Evolutionary conservation across 1,140 invertebrate species (phyloP).

Genomic region (Macrosteles quadrilineatus): DNA sequence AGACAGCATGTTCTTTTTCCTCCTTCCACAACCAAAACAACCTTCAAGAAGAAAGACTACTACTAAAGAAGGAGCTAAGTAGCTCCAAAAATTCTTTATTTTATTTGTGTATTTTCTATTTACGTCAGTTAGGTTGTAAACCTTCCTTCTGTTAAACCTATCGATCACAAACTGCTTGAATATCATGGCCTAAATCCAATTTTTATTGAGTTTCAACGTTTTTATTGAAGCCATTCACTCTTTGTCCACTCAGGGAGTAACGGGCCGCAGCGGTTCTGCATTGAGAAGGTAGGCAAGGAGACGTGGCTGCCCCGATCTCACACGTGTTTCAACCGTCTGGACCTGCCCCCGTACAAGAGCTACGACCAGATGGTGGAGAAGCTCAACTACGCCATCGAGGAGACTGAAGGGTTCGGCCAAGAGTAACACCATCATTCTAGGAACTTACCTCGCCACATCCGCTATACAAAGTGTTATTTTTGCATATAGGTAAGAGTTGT

Average conservation of each 20-base stretch:
- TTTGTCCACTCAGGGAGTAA: conserved; percentile 92
- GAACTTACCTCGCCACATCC: conserved; percentile 2
- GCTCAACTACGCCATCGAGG: conserved; percentile 97
- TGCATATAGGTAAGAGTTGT: conserved; percentile 16
- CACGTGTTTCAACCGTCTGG: conserved; percentile 95
- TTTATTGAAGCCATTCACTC: no score
- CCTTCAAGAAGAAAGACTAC: no score
- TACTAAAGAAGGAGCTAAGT: no score
- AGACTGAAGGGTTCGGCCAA: conserved; percentile 99
- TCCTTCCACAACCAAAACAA: no score
- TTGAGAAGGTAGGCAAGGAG: conserved; percentile 99
- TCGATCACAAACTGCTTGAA: no score
- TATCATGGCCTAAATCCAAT: no score
- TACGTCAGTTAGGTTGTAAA: no score
- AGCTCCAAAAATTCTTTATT: no score
- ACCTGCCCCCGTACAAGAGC: conserved; percentile 94
- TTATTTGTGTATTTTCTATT: no score
- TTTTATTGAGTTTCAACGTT: no score
- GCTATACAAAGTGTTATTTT: conserved; percentile 40
- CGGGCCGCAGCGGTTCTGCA: conserved; percentile 98
- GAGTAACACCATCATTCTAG: conserved; percentile 55
- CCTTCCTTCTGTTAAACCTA: no score
- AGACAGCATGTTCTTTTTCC: no score
- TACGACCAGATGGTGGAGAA: conserved; percentile 97
- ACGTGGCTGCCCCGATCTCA: conserved; percentile 96